Evolutionary conservation across 2,888 invertebrate species (phyloP), one percentile per base, ranked within the genome.

Genomic region (Synanthedon vespiformis): DNA sequence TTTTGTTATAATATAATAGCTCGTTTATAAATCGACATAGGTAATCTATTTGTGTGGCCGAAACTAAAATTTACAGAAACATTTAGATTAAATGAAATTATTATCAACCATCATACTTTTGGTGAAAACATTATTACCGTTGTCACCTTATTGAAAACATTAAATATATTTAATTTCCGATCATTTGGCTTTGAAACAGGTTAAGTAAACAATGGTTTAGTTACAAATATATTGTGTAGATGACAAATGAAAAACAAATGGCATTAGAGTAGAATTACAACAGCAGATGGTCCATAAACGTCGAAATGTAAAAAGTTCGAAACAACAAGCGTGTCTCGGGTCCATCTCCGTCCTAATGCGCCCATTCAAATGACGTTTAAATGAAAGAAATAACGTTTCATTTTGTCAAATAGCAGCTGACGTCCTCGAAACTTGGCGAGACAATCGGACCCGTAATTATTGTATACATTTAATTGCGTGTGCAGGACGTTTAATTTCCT

Each of bases 211-310:
- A 27, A 6, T 8, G 34, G 10, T 10, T 34, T 34, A 34, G 34
- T 6, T 34, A 34, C 10, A 34, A 34, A 34, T 34, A 34, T 34
- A 10, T 34, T 34, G 6, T 34, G 27, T 34, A 44, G 44, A 44
- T 44, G 44, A 44, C 44, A 44, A 44, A 44, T n/a, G 14, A 44
- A 13, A n/a, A 44, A 13, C 14, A 44, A 60, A 60, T 58, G 63
- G 65, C 61, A 58, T 56, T 58, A 56, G 57, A 59, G 61, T 58
- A 57, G 56, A 57, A 60, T 63, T 62, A 61, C 53, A 67, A 64
- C 66, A 61, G 65, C 75, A 76, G 75, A 79, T 80, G 77, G 72
- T 62, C 72, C 62, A 77, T 77, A 75, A 80, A 75, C 65, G 77
- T 74, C 68, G 64, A 65, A 74, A 77, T 71, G 77, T 72, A 70